Conservation (phyloP, 2,113 vertebrate genomes). For the Dolichotis patagonum region DNA sequence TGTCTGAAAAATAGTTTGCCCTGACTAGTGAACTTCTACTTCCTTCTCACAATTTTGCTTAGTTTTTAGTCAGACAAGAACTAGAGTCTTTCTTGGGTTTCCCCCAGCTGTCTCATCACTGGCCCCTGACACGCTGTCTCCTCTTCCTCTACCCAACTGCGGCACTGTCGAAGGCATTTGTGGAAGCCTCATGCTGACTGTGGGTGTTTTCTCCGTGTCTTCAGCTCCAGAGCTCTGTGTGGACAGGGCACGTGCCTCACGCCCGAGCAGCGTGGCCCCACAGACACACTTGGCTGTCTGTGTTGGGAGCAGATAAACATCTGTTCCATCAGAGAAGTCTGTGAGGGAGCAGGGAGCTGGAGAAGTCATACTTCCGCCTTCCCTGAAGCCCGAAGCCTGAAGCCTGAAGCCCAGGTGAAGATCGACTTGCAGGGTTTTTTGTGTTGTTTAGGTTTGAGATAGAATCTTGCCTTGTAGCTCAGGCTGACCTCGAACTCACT, state of each 20-base stretch:
- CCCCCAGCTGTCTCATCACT: not conserved
- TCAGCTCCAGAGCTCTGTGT: not conserved
- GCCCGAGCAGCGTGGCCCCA: not conserved
- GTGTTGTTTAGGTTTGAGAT: not conserved
- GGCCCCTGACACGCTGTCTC: not conserved
- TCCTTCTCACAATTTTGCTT: slow-evolving; percentile 50
- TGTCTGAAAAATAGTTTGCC: slow-evolving; percentile 8
- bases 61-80: slow-evolving; percentile 49
- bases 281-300: not conserved
- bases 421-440: not conserved
- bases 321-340: not conserved
- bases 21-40: slow-evolving; percentile 45
- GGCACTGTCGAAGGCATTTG: slow-evolving; percentile 1
- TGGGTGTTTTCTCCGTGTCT: not conserved
- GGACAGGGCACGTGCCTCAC: not conserved
- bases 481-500: not conserved
- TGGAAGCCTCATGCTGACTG: not conserved
- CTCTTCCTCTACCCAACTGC: not conserved
- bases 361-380: not conserved
- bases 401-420: not conserved
- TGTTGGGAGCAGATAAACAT: not conserved
- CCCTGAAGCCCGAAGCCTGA: not conserved
- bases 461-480: not conserved
- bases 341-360: too few species aligned
- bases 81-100: slow-evolving; percentile 53